Conservation (phyloP, 2,113 vertebrate genomes). For the Eurystomus gularis region DNA sequence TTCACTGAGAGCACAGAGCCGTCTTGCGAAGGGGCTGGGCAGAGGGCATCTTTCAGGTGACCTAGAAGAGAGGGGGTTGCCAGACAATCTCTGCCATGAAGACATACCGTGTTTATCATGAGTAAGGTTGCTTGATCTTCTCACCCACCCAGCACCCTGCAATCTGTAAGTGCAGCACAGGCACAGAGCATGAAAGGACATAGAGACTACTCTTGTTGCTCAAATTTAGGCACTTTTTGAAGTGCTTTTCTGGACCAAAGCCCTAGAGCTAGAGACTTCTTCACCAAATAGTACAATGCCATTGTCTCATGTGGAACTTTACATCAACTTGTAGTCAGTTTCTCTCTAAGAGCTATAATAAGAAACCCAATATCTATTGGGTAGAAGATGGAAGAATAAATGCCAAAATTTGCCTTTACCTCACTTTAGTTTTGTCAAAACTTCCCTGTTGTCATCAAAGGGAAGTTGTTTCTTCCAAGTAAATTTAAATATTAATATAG, state of each 20-base stretch:
- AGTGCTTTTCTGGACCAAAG: neutral
- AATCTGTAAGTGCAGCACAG: neutral
- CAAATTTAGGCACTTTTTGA: neutral
- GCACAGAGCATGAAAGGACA: neutral
- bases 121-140: accelerated
- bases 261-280: neutral
- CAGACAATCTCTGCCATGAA: neutral
- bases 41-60: neutral
- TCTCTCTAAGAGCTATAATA: neutral
- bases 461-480: neutral
- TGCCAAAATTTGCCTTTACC: neutral
- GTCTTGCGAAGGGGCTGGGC: neutral
- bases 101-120: neutral
- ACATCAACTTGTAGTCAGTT: neutral
- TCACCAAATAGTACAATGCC: neutral
- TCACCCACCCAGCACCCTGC: neutral
- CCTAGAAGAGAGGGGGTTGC: neutral
- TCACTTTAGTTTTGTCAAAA: neutral
- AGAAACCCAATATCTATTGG: neutral
- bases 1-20: neutral
- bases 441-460: neutral
- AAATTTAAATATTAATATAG: conserved; percentile 21
- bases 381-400: neutral
- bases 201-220: neutral
- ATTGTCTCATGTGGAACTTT: neutral